These are phyloP conservation scores for Rhingia campestris DNA, from an alignment of 2,888 invertebrate species.

Conservation along the genomic window DNA sequence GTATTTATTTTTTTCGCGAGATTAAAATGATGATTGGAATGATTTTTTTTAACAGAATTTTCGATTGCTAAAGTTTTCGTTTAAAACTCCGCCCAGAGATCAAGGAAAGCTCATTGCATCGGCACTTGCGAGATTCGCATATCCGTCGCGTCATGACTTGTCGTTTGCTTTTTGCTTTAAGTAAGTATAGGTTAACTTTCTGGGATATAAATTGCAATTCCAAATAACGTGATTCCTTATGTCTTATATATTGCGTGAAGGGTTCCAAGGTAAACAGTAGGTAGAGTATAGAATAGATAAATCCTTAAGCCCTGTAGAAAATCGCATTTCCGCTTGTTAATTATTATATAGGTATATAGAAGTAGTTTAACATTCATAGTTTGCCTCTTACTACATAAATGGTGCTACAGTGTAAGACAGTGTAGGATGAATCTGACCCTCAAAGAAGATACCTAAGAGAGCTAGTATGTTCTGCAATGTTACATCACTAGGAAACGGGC, in stretches of 20 bases:
- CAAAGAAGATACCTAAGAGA: too few species aligned
- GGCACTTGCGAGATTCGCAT: conserved; percentile 93
- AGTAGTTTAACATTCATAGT: too few species aligned
- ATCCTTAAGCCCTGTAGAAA: too few species aligned
- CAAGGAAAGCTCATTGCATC: conserved; percentile 91
- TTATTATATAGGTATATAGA: too few species aligned
- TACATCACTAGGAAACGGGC: too few species aligned
- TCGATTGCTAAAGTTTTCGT: conserved; percentile 93
- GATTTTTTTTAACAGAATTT: conserved; percentile 88
- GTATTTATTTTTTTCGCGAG: conserved; percentile 24
- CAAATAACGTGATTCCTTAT: conserved; percentile 7
- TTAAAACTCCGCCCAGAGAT: conserved; percentile 91
- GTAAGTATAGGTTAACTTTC: conserved; percentile 81
- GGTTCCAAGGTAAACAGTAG: conserved; percentile 41
- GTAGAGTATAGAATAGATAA: not conserved
- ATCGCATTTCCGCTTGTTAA: too few species aligned
- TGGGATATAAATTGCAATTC: not conserved
- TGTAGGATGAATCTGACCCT: too few species aligned
- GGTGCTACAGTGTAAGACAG: too few species aligned
- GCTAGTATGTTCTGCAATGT: too few species aligned
- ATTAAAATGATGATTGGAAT: not conserved
- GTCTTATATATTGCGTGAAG: conserved; percentile 8
- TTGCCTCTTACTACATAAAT: too few species aligned
- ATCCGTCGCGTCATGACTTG: conserved; percentile 92
- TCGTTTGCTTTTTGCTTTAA: conserved; percentile 95